These are phyloP conservation scores for Pardalotus punctatus DNA, from an alignment of 2,113 vertebrate species.

Conservation along the genomic window DNA sequence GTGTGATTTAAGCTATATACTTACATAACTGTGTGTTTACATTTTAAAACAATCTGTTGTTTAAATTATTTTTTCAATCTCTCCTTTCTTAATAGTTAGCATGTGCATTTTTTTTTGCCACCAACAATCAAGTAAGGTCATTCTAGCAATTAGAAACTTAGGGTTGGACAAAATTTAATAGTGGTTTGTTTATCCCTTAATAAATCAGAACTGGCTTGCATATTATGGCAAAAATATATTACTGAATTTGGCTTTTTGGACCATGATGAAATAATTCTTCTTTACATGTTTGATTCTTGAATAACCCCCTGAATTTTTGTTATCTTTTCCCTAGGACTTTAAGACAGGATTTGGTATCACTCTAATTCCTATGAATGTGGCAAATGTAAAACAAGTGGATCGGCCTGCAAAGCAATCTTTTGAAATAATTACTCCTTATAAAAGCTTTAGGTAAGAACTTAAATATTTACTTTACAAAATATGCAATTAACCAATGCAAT, in stretches of 20 bases:
- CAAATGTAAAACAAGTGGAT: conserved; percentile 86
- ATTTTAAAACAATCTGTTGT: not conserved
- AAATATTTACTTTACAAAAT: not conserved
- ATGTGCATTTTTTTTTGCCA: not conserved
- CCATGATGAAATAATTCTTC: not conserved
- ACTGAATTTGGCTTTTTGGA: not conserved
- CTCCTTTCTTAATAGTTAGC: not conserved
- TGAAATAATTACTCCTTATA: conserved; percentile 97
- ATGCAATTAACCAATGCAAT: not conserved
- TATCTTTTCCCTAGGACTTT: conserved; percentile 82
- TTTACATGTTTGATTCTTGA: not conserved
- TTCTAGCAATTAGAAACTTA: not conserved
- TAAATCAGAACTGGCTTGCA: not conserved
- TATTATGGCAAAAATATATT: not conserved
- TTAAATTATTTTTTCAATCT: not conserved
- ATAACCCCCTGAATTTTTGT: not conserved
- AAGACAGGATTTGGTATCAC: conserved; percentile 87
- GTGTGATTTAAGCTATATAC: not conserved
- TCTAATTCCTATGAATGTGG: conserved; percentile 87
- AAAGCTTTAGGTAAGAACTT: conserved; percentile 87
- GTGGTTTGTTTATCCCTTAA: not conserved
- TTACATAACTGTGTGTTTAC: not conserved
- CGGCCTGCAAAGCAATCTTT: conserved; percentile 81
- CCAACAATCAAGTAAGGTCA: not conserved
- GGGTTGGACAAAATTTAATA: not conserved